phyloP scores from a whole-genome alignment of 2,113 vertebrate species.

The Cololabis saira region DNA sequence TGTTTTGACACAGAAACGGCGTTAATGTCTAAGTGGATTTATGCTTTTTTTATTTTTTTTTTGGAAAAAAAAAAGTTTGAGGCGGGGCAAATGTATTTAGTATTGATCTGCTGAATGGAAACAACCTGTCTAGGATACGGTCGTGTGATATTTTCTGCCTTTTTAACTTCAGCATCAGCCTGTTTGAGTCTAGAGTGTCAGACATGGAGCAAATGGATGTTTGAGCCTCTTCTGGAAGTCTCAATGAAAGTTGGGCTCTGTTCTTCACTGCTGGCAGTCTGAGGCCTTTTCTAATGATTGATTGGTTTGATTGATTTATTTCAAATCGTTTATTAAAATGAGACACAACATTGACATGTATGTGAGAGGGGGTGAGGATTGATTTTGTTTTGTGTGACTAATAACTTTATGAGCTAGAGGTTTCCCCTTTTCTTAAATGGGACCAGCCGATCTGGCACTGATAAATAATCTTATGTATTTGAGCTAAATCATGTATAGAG shows the following conservation, averaged over 20 bases:
- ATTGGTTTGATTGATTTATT: slow-evolving; percentile 6
- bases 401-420: too few relatives aligned
- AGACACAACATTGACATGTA: slow-evolving; percentile 1
- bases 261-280: slow-evolving; percentile 24
- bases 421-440: too few relatives aligned
- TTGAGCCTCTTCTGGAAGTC: slow-evolving; percentile 13
- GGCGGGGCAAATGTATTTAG: too few relatives aligned
- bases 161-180: slow-evolving; percentile 3
- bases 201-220: slow-evolving; percentile 39
- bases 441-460: too few relatives aligned
- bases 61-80: too few relatives aligned
- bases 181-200: slow-evolving; percentile 34
- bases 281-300: slow-evolving; percentile 49
- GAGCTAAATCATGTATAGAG: too few relatives aligned
- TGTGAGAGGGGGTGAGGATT: slow-evolving; percentile 17
- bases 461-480: too few relatives aligned
- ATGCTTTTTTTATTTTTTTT: too few relatives aligned
- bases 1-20: too few relatives aligned
- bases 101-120: too few relatives aligned
- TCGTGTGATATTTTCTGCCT: background rate
- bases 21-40: too few relatives aligned
- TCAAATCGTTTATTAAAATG: slow-evolving; percentile 17
- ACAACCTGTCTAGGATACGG: too few relatives aligned
- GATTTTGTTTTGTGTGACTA: slow-evolving; percentile 10
- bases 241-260: slow-evolving; percentile 31